Percentiles rank a stretch among this genome's conserved stretches.
These are phyloP conservation scores for Hylaea fasciaria DNA, from an alignment of 2,888 invertebrate genomes.

Conservation along the genomic window DNA sequence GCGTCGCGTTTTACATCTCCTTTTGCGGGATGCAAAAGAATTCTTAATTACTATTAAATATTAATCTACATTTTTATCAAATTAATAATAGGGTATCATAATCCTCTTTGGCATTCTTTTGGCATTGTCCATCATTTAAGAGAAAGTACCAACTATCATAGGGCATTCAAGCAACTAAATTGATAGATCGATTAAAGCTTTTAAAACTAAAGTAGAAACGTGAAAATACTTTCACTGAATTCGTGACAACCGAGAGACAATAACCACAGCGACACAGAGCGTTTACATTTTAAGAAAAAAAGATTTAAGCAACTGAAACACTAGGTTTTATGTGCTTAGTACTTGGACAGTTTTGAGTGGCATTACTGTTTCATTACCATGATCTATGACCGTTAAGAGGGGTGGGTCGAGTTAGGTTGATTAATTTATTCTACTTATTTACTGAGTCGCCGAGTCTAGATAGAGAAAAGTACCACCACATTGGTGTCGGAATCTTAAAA, in stretches of 20 bases:
- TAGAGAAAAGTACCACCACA: slow-evolving; percentile 77
- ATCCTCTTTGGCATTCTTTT: no score
- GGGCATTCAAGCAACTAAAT: slow-evolving; percentile 29
- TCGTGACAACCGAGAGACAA: slow-evolving; percentile 24
- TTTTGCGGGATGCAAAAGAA: no score
- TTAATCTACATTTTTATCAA: no score
- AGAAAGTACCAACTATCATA: slow-evolving; percentile 21
- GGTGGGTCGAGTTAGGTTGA: slow-evolving; percentile 71
- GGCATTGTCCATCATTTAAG: slow-evolving; percentile 4
- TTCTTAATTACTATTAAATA: no score
- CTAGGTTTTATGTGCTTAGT: neutral
- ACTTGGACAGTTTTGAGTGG: slow-evolving; percentile 1
- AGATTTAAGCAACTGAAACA: neutral
- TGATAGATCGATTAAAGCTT: slow-evolving; percentile 24
- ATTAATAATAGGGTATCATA: no score
- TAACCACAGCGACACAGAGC: slow-evolving; percentile 3
- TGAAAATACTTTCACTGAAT: slow-evolving; percentile 29
- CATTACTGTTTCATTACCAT: slow-evolving; percentile 41
- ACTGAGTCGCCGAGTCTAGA: slow-evolving; percentile 67
- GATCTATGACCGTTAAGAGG: slow-evolving; percentile 67
- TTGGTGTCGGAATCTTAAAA: slow-evolving; percentile 79
- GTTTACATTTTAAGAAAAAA: neutral
- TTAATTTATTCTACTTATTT: slow-evolving; percentile 81
- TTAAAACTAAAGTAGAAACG: slow-evolving; percentile 22
- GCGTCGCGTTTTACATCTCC: no score